These are phyloP conservation scores for Ctenicera cuprea DNA, from an alignment of 2,888 invertebrate genomes.

Conservation along the genomic window DNA sequence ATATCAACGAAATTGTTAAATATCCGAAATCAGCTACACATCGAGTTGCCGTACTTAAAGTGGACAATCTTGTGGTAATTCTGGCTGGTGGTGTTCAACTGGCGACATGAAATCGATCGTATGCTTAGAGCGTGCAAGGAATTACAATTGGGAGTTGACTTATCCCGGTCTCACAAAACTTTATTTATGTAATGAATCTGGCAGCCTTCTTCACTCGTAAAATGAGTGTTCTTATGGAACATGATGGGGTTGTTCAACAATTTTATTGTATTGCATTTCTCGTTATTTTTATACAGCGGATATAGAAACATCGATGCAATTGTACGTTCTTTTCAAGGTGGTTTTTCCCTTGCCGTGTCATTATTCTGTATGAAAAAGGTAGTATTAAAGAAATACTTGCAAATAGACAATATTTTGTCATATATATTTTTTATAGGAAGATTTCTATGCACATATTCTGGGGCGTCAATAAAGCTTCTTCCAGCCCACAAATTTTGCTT, in stretches of 20 bases:
- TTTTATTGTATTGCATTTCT: slow-evolving; percentile 40
- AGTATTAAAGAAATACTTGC: neutral
- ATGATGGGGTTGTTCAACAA: slow-evolving; percentile 37
- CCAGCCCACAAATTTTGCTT: slow-evolving; percentile 49
- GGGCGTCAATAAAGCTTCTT: slow-evolving; percentile 43
- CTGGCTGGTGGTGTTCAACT: slow-evolving; percentile 47
- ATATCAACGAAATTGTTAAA: neutral
- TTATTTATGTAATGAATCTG: slow-evolving; percentile 63
- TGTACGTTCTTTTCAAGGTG: neutral
- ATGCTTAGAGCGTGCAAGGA: slow-evolving; percentile 50
- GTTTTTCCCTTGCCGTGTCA: neutral
- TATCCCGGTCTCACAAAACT: slow-evolving; percentile 58
- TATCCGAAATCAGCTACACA: neutral
- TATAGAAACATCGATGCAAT: slow-evolving; percentile 10
- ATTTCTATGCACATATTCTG: slow-evolving; percentile 35
- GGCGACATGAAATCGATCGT: slow-evolving; percentile 65
- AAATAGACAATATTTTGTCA: slow-evolving; percentile 11
- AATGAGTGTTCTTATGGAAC: slow-evolving; percentile 54
- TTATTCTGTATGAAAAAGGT: neutral
- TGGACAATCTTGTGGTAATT: slow-evolving; percentile 17
- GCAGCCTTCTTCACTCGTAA: slow-evolving; percentile 59
- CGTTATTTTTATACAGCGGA: slow-evolving; percentile 11
- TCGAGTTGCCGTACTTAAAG: neutral
- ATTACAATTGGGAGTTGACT: slow-evolving; percentile 49
- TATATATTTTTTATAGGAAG: slow-evolving; percentile 27